phyloP scores from a whole-genome alignment of 2,113 vertebrate species.

The Tautogolabrus adspersus region DNA sequence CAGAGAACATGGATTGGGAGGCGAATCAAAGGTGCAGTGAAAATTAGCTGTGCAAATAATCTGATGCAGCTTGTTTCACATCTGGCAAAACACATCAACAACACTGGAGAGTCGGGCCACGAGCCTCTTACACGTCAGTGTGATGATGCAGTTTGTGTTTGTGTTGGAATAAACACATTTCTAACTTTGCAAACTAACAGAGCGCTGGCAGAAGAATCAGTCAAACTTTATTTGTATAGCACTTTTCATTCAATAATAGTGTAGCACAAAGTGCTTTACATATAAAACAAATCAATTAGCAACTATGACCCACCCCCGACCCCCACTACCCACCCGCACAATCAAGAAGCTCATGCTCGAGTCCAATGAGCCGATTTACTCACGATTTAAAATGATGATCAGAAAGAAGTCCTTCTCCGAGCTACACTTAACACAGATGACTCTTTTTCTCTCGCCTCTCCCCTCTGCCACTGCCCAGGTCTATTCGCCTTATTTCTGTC shows the following conservation, averaged over 20 bases:
- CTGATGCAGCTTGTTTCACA: constrained; percentile 31
- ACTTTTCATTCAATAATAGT: too few relatives aligned
- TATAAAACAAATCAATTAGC: too few relatives aligned
- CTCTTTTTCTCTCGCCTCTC: constrained; percentile 25
- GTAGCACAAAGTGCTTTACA: too few relatives aligned
- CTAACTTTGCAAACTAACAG: constrained; percentile 13
- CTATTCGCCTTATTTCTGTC: constrained; percentile 17
- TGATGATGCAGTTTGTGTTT: constrained; percentile 2
- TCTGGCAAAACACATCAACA: constrained; percentile 31
- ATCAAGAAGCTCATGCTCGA: background rate
- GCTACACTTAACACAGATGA: constrained; percentile 24
- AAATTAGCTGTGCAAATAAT: constrained; percentile 12
- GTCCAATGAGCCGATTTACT: constrained; percentile 54
- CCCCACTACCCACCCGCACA: too few relatives aligned
- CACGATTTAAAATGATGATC: constrained; percentile 42
- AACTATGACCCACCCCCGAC: too few relatives aligned
- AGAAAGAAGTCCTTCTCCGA: constrained; percentile 30
- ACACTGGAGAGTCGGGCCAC: background rate
- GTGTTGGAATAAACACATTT: constrained; percentile 5
- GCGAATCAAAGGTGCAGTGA: constrained; percentile 28
- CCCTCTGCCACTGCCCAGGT: constrained; percentile 10
- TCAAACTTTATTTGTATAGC: too few relatives aligned
- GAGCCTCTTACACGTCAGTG: background rate
- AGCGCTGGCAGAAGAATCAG: background rate
- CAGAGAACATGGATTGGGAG: constrained; percentile 29